Evolutionary conservation across 2,797 vertebrate species (phyloP).

Genomic region (Vireo griseus): DNA sequence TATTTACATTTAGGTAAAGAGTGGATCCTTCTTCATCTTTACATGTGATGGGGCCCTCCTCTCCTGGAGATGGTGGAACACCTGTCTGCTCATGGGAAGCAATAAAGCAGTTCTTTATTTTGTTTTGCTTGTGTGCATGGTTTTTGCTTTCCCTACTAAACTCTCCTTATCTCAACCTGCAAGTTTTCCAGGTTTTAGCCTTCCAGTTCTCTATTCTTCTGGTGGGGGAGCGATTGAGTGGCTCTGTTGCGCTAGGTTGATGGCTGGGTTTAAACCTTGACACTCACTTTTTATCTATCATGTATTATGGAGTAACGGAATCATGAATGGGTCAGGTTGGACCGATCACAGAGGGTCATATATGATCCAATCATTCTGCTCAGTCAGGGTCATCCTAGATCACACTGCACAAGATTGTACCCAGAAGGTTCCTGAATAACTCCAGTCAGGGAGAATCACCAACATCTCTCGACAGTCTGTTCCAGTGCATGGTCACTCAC

Average conservation of each 20-base stretch:
- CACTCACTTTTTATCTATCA: no score
- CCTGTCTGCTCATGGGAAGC: background rate
- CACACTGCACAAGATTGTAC: background rate
- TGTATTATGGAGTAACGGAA: background rate
- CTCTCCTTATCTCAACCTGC: background rate
- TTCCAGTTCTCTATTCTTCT: background rate
- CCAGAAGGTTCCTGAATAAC: background rate
- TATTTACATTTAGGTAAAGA: background rate
- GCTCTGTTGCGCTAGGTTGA: background rate
- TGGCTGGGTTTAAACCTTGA: background rate
- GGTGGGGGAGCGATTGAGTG: background rate
- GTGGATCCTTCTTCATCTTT: background rate
- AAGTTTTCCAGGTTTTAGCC: background rate
- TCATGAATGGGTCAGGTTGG: background rate
- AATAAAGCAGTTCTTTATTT: background rate
- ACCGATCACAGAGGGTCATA: no score
- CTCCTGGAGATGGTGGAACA: background rate
- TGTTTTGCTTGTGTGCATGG: background rate
- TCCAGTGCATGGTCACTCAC: background rate
- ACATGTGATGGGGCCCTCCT: fast-evolving
- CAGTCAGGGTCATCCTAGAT: no score
- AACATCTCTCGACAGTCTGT: no score
- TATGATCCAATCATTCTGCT: background rate
- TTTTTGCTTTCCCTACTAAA: background rate
- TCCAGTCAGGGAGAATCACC: fast-evolving